Conservation (phyloP, 2,888 invertebrate genomes). For the Lasioglossum villosulum region DNA sequence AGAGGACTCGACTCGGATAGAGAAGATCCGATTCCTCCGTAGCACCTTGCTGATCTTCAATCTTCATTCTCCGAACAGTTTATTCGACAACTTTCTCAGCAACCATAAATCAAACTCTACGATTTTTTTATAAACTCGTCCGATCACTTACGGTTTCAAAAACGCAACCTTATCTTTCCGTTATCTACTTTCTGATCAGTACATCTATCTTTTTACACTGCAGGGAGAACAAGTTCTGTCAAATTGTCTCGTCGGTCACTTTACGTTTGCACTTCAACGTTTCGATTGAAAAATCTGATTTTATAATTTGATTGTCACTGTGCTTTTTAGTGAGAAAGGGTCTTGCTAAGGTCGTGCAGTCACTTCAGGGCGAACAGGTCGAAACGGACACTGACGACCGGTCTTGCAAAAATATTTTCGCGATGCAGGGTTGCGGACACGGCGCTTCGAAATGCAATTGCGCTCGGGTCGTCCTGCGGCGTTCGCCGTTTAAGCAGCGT, state of each 20-base stretch:
- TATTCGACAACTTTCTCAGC: not conserved
- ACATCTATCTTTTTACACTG: not conserved
- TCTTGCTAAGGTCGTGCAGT: not conserved
- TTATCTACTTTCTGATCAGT: not conserved
- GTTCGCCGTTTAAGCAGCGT: not conserved
- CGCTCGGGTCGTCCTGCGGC: not conserved
- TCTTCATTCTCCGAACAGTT: not conserved
- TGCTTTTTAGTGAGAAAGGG: not conserved
- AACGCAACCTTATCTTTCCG: not conserved
- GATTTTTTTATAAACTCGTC: not conserved
- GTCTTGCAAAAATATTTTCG: not conserved
- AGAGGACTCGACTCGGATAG: not conserved
- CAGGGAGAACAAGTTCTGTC: not conserved
- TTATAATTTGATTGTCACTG: not conserved
- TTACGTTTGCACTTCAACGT: not conserved
- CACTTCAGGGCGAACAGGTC: not conserved
- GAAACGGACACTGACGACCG: not conserved
- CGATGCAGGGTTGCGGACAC: not conserved
- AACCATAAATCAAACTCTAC: not conserved
- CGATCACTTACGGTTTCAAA: not conserved
- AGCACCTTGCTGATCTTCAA: not conserved
- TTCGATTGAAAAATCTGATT: not conserved
- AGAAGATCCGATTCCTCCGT: constrained; percentile 36
- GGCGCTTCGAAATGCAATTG: not conserved
- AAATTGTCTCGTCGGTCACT: not conserved